These are phyloP conservation scores for Carterocephalus palaemon DNA, from an alignment of 2,888 invertebrate species.

Conservation along the genomic window DNA sequence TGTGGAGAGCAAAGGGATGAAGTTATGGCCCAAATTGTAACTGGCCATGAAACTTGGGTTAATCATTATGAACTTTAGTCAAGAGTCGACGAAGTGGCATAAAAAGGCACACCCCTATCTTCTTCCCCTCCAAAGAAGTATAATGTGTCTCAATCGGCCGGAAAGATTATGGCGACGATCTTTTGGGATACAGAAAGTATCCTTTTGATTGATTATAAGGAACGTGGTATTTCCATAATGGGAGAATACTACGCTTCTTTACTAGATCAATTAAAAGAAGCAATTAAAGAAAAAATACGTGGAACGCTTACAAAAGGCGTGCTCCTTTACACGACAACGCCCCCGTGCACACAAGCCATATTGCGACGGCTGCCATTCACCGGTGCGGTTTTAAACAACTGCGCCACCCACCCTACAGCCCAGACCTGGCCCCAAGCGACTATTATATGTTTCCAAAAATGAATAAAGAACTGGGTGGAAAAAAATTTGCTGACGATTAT, in stretches of 20 bases:
- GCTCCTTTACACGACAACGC: slow-evolving; percentile 13
- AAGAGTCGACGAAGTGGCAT: neutral
- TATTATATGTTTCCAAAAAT: slow-evolving; percentile 20
- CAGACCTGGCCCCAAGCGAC: slow-evolving; percentile 15
- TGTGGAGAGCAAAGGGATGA: slow-evolving; percentile 2
- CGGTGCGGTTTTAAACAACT: slow-evolving; percentile 18
- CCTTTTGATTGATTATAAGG: neutral
- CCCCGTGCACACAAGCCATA: slow-evolving; percentile 12
- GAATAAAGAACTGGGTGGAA: slow-evolving; percentile 14
- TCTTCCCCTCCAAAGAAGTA: neutral
- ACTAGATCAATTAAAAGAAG: slow-evolving; percentile 5
- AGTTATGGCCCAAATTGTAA: slow-evolving; percentile 1
- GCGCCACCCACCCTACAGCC: slow-evolving; percentile 22
- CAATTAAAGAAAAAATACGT: slow-evolving; percentile 8
- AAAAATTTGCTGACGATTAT: slow-evolving; percentile 13
- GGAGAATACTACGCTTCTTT: slow-evolving; percentile 10
- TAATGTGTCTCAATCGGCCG: slow-evolving; percentile 4
- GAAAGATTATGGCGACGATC: slow-evolving; percentile 16
- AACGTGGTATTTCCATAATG: neutral
- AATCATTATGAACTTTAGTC: neutral
- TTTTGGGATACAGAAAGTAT: slow-evolving; percentile 26
- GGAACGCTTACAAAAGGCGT: neutral
- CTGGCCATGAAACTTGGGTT: slow-evolving; percentile 1
- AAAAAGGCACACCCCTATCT: slow-evolving; percentile 3
- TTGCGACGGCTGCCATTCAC: slow-evolving; percentile 18